Conservation (phyloP, 2,113 vertebrate genomes). For the Grammomys dolichurus region DNA sequence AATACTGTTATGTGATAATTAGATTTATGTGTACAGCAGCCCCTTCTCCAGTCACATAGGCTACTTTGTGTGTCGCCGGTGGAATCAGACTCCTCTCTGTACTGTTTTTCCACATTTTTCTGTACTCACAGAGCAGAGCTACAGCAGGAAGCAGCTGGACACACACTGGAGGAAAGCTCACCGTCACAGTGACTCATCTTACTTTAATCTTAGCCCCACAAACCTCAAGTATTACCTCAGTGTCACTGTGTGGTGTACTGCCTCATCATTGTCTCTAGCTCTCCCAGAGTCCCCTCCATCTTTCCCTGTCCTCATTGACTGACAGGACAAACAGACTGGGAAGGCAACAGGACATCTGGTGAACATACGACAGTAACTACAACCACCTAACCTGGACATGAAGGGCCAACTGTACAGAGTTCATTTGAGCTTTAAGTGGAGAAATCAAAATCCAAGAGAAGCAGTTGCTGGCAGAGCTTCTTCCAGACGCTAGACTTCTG, state of each 20-base stretch:
- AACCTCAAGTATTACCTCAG: not conserved
- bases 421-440: not conserved
- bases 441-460: not conserved
- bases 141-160: constrained; percentile 55
- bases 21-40: not conserved
- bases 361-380: not conserved
- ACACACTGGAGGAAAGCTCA: not conserved
- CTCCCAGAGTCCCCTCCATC: not conserved
- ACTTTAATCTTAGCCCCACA: not conserved
- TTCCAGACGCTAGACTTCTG: not conserved
- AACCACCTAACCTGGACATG: not conserved
- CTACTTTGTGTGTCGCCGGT: not conserved
- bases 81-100: not conserved
- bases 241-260: not conserved
- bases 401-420: not conserved
- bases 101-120: not conserved
- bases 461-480: not conserved
- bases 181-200: not conserved
- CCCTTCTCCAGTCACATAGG: not conserved
- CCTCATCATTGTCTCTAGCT: not conserved
- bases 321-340: not conserved
- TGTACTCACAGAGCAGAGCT: constrained; percentile 4
- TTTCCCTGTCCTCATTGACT: not conserved
- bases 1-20: not conserved
- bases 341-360: not conserved